A percentile compares a stretch with the other conserved stretches of the same genome.
These are phyloP conservation scores for Invenusta paracnida DNA, from an alignment of 2,888 invertebrate genomes.

Conservation along the genomic window DNA sequence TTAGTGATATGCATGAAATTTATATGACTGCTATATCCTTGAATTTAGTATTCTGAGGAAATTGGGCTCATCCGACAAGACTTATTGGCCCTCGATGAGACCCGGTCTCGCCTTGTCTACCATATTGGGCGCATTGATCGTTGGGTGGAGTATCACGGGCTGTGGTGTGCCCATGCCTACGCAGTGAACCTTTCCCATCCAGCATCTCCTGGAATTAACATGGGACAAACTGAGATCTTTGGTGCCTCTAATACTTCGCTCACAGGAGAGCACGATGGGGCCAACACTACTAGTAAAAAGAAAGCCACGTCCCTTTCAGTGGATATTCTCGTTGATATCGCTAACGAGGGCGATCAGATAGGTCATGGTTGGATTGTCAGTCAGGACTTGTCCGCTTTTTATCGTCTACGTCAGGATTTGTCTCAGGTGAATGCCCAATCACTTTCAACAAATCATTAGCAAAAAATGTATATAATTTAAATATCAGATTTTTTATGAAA, in stretches of 20 bases:
- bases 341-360: background rate
- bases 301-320: background rate
- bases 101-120: background rate
- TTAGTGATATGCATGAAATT: too few relatives aligned
- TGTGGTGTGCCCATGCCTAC: background rate
- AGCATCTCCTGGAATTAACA: too few relatives aligned
- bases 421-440: background rate
- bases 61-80: background rate
- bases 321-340: background rate
- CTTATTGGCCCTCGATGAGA: background rate
- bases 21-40: too few relatives aligned
- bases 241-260: background rate
- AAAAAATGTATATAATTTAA: too few relatives aligned
- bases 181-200: background rate
- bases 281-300: background rate
- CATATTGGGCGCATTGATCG: background rate
- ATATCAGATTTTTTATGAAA: too few relatives aligned
- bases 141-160: background rate
- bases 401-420: background rate
- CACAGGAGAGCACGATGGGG: background rate
- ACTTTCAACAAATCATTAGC: too few relatives aligned
- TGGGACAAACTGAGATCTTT: background rate
- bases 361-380: slow-evolving; percentile 4
- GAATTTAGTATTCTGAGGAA: background rate
- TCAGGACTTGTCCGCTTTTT: background rate